A percentile compares a stretch with the other conserved stretches of the same genome.
Evolutionary conservation across 2,888 invertebrate species (phyloP).

Genomic region (Nephrotoma appendiculata): DNA sequence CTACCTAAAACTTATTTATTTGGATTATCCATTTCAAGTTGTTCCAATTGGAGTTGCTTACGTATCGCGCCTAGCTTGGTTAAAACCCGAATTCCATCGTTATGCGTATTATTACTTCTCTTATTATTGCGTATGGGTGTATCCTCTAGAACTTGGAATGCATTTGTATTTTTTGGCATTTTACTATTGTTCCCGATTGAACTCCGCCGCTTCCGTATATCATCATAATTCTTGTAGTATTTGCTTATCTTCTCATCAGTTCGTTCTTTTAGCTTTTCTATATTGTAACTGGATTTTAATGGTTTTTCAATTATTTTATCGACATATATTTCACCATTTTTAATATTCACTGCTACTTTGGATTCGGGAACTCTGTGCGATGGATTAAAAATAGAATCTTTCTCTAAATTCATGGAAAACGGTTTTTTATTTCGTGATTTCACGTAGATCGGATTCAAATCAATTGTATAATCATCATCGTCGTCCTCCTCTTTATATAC

Average conservation of each 20-base stretch:
- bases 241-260: slow-evolving; percentile 23
- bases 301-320: slow-evolving; percentile 19
- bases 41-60: slow-evolving; percentile 49
- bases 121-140: not conserved
- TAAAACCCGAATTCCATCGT: slow-evolving; percentile 32
- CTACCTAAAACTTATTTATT: not conserved
- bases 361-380: slow-evolving; percentile 14
- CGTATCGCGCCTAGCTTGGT: slow-evolving; percentile 55
- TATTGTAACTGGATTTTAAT: slow-evolving; percentile 10
- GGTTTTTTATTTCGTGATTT: slow-evolving; percentile 5
- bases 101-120: not conserved
- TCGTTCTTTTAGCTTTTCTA: not conserved
- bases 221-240: slow-evolving; percentile 29
- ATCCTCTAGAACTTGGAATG: not conserved
- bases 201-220: slow-evolving; percentile 16
- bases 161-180: not conserved
- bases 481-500: slow-evolving; percentile 11
- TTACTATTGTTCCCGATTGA: slow-evolving; percentile 2
- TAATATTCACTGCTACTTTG: slow-evolving; percentile 2
- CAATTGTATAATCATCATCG: slow-evolving; percentile 5
- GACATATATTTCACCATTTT: slow-evolving; percentile 12
- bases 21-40: slow-evolving; percentile 37
- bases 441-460: slow-evolving; percentile 10
- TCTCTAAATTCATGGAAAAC: slow-evolving; percentile 18
- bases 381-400: slow-evolving; percentile 24